Conservation (phyloP, 2,888 invertebrate genomes). For the Drosophila anomalata region DNA sequence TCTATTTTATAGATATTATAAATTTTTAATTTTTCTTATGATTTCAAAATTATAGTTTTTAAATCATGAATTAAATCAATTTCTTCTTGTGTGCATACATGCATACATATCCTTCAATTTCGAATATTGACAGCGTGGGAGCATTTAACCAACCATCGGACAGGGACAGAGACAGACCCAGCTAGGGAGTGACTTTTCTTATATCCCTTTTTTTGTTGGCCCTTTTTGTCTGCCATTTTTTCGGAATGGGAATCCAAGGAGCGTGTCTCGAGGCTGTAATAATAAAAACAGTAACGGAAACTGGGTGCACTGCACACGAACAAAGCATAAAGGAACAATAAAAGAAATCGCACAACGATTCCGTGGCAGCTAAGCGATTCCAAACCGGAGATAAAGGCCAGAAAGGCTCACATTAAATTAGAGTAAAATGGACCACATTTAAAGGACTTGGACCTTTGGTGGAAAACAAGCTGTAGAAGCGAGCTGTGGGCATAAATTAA, state of each 20-base stretch:
- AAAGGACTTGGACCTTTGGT: slow-evolving; percentile 15
- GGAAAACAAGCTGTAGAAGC: not conserved
- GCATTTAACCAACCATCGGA: slow-evolving; percentile 64
- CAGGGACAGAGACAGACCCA: slow-evolving; percentile 24
- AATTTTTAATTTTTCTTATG: not conserved
- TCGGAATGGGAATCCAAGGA: slow-evolving; percentile 17
- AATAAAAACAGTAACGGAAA: slow-evolving; percentile 73
- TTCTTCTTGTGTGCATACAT: slow-evolving; percentile 6
- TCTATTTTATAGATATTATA: no score
- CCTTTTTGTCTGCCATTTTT: slow-evolving; percentile 41
- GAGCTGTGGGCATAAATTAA: slow-evolving; percentile 20
- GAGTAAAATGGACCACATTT: slow-evolving; percentile 43
- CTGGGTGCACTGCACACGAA: slow-evolving; percentile 64
- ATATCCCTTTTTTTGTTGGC: slow-evolving; percentile 23
- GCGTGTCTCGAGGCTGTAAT: slow-evolving; percentile 61
- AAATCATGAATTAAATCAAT: not conserved
- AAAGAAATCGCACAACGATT: slow-evolving; percentile 68
- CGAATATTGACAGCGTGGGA: slow-evolving; percentile 67
- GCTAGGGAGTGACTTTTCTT: slow-evolving; percentile 55
- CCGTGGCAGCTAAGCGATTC: slow-evolving; percentile 47
- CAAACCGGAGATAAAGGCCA: slow-evolving; percentile 31
- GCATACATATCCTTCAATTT: slow-evolving; percentile 54
- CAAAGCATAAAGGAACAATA: slow-evolving; percentile 64
- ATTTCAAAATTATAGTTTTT: not conserved
- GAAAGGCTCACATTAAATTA: slow-evolving; percentile 51